Base-by-base conservation (phyloP, 2,888 invertebrate species). In the Galerucella nymphaeae region DNA sequence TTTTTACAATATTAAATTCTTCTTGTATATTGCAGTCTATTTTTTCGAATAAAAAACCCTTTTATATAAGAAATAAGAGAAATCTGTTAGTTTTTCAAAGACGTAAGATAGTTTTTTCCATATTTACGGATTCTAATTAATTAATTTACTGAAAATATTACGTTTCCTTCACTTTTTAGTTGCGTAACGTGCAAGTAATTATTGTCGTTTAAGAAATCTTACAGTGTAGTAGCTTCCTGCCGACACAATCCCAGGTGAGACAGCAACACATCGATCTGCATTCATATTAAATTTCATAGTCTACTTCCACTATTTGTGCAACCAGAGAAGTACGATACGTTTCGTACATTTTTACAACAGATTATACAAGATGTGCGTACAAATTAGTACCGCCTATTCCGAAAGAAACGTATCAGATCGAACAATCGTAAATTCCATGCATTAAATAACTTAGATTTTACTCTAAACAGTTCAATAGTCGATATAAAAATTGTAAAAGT, bases 221-320 rank as follows among this genome's bases (percentile, higher is more conserved):
- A 53, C 53, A 11, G 18, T 53, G 53, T 53, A 53, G 53, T 53
- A 53, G 53, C 53, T 53, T 53, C 53, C 53, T 53, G 53, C 18
- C 53, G 53, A 53, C 53, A 53, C 53, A 53, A 53, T 53, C 53
- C 10, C 9, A 53, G 53, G 53, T 18, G 53, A 53, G 53, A 18
- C 53, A 38, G 30, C 30, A 38, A 38, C 8, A 53, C 16, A 53
- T 53, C 18, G 53, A 53, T 53, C 53, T 53, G 10, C 18, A 53
- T 16, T 38, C 16, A 14, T 53, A 53, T 53, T 53, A 16, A 53
- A 53, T 53, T 53, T 53, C 53, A 53, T 53, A 16, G 53, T 53
- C 53, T 53, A 53, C 18, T 53, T 53, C 53, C 53, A 53, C 10
- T 53, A 53, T 53, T 53, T 53, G 53, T 53, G 53, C 2, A 53